These are phyloP conservation scores for Rafetus swinhoei DNA, from an alignment of 2,113 vertebrate species.

Conservation along the genomic window DNA sequence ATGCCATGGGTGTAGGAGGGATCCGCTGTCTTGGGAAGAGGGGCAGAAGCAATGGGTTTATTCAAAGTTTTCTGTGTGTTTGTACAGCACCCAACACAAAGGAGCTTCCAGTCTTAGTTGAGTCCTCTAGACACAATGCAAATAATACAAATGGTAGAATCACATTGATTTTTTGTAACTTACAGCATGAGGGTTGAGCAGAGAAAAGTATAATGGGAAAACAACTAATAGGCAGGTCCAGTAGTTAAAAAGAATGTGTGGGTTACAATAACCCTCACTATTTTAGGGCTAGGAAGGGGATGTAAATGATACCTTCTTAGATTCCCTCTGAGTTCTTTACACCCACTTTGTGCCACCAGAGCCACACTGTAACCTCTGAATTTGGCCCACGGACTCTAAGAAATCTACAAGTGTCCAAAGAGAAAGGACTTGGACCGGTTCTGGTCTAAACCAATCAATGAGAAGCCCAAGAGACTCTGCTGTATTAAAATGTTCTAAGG, in stretches of 20 bases:
- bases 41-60: no score
- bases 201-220: background rate
- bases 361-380: background rate
- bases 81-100: background rate
- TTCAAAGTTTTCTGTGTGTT: background rate
- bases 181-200: background rate
- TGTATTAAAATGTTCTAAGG: fast-evolving
- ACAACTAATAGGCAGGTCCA: background rate
- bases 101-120: background rate
- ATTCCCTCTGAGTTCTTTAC: background rate
- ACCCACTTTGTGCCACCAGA: background rate
- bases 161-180: background rate
- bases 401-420: background rate
- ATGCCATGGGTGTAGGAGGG: no score
- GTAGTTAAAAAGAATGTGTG: background rate
- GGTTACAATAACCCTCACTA: background rate
- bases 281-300: background rate
- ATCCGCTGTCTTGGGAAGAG: no score
- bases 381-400: background rate
- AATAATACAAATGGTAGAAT: background rate
- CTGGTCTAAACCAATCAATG: background rate
- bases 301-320: background rate
- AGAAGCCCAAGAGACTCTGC: background rate
- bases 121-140: background rate
- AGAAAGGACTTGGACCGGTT: background rate